phyloP scores from a whole-genome alignment of 2,113 vertebrate genomes.

The Copsychus sechellarum region DNA sequence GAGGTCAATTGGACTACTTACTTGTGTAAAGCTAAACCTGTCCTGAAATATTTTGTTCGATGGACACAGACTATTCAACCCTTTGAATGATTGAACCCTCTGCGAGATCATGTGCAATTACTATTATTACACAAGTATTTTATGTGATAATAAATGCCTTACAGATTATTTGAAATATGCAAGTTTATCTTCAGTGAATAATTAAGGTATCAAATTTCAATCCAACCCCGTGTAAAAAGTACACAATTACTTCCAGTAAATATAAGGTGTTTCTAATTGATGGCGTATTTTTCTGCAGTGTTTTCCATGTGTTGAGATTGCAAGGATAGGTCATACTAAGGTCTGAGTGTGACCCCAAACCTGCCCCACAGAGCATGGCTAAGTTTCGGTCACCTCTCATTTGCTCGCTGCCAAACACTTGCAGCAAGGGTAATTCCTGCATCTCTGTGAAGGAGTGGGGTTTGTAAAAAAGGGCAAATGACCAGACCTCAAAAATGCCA shows the following conservation, averaged over 20 bases:
- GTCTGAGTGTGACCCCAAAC: neutral
- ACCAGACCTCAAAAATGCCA: neutral
- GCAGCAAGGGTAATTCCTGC: neutral
- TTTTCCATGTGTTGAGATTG: neutral
- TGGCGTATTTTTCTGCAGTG: neutral
- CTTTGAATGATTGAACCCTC: neutral
- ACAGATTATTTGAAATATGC: neutral
- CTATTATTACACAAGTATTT: neutral
- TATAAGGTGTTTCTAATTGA: neutral
- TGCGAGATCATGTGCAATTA: neutral
- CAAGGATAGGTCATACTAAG: neutral
- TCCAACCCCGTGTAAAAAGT: neutral
- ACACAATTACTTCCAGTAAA: neutral
- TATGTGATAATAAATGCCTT: neutral
- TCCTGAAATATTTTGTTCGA: slow-evolving; percentile 7
- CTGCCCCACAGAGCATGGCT: neutral
- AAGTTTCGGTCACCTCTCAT: neutral
- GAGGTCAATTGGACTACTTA: slow-evolving; percentile 54
- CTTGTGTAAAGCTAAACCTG: slow-evolving; percentile 43
- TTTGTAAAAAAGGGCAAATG: neutral
- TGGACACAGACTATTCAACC: neutral
- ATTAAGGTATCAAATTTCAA: neutral
- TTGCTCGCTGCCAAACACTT: neutral
- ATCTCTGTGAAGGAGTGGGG: neutral
- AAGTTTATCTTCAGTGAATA: neutral